Percentiles rank a stretch among this genome's conserved stretches.
Evolutionary conservation across 2,113 vertebrate species (phyloP).

Genomic region (Cathartes aura): DNA sequence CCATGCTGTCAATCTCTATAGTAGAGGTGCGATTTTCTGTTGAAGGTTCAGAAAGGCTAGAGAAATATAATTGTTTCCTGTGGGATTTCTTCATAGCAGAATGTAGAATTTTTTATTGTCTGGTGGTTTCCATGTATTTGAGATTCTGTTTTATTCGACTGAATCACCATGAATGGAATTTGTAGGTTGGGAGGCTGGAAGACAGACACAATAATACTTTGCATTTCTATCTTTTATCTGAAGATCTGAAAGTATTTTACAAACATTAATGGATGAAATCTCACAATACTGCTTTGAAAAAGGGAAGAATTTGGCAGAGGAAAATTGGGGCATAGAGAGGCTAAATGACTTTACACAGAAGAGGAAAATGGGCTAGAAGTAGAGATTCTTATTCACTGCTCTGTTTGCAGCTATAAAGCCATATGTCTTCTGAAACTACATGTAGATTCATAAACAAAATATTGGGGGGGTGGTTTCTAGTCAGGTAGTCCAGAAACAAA

Average conservation of each 20-base stretch:
- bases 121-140: not conserved
- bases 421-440: not conserved
- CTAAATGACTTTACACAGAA: not conserved
- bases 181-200: not conserved
- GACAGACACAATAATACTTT: not conserved
- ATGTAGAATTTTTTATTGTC: not conserved
- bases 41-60: slow-evolving; percentile 4
- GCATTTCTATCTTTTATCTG: not conserved
- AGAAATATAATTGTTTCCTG: slow-evolving; percentile 45
- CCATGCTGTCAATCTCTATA: not conserved
- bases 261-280: not conserved
- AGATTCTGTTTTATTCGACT: slow-evolving; percentile 18
- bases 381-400: not conserved
- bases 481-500: not conserved
- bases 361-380: not conserved
- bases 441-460: not conserved
- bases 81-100: slow-evolving; percentile 4
- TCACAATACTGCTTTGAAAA: not conserved
- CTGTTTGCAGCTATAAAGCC: not conserved
- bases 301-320: not conserved
- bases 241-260: not conserved
- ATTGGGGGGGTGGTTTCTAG: not conserved
- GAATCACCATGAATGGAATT: not conserved
- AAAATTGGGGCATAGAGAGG: not conserved
- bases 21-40: not conserved